phyloP scores from a whole-genome alignment of 2,797 vertebrate species.

The Danio kyathit region DNA sequence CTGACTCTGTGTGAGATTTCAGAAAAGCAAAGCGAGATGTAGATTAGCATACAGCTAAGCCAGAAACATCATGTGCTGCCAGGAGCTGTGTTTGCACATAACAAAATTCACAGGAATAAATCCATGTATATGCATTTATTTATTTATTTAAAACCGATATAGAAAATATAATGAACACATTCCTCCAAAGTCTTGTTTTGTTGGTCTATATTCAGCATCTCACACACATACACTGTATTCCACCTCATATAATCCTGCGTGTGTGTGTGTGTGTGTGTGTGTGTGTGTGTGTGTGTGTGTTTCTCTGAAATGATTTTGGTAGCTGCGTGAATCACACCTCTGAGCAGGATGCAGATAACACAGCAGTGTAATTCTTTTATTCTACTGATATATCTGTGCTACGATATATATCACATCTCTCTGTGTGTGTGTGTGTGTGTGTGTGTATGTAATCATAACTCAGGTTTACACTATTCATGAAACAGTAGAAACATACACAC shows the following conservation, averaged over 20 bases:
- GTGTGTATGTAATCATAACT: slow-evolving; percentile 17
- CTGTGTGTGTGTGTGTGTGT: slow-evolving; percentile 16
- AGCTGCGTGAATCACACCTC: slow-evolving; percentile 35
- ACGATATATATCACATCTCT: slow-evolving; percentile 16
- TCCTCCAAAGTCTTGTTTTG: slow-evolving; percentile 12
- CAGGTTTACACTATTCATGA: slow-evolving; percentile 26
- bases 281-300: background rate
- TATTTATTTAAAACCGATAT: background rate
- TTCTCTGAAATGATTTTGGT: slow-evolving; percentile 26
- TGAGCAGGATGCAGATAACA: slow-evolving; percentile 31
- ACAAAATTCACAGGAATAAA: background rate
- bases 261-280: slow-evolving; percentile 3
- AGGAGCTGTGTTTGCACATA: background rate
- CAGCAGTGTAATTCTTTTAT: slow-evolving; percentile 35
- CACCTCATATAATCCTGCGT: background rate
- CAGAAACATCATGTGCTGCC: background rate
- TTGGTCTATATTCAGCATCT: slow-evolving; percentile 9
- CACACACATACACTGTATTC: background rate
- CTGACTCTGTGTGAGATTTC: background rate
- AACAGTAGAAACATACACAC: slow-evolving; percentile 14
- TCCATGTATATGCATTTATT: background rate
- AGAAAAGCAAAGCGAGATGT: background rate
- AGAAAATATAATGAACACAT: too few species aligned
- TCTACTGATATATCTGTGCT: slow-evolving; percentile 21
- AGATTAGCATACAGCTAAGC: background rate